These are phyloP conservation scores for Ornithoptera priamus DNA, from an alignment of 2,888 invertebrate genomes.

Conservation along the genomic window DNA sequence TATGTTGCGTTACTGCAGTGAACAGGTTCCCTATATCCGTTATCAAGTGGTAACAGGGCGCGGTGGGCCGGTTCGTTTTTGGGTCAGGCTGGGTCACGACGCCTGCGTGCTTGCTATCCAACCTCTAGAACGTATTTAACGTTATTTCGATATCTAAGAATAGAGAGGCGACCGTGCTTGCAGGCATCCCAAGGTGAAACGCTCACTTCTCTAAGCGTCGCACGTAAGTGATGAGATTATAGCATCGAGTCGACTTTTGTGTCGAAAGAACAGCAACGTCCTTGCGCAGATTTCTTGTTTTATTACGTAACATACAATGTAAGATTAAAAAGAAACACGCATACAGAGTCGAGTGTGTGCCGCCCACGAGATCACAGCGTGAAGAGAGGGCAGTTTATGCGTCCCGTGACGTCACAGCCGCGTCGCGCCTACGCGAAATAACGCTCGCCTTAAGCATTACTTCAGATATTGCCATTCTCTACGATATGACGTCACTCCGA, in stretches of 20 bases:
- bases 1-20: conserved; percentile 48
- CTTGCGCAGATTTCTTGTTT: conserved; percentile 74
- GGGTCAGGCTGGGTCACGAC: conserved; percentile 78
- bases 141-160: conserved; percentile 67
- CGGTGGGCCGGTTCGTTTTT: conserved; percentile 70
- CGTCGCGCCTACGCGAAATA: conserved; percentile 64
- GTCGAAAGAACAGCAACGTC: conserved; percentile 66
- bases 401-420: conserved; percentile 71
- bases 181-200: conserved; percentile 72
- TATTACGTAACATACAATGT: conserved; percentile 59
- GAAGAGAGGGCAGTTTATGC: conserved; percentile 47
- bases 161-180: conserved; percentile 66
- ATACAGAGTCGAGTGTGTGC: conserved; percentile 47
- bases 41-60: conserved; percentile 66
- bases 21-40: conserved; percentile 72
- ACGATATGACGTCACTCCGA: conserved; percentile 56
- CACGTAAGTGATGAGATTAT: conserved; percentile 72
- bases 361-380: conserved; percentile 38
- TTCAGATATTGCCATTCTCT: conserved; percentile 50
- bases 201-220: conserved; percentile 75
- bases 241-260: conserved; percentile 63
- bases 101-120: conserved; percentile 67
- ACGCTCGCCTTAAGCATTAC: conserved; percentile 59
- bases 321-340: conserved; percentile 52
- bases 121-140: conserved; percentile 60